A percentile compares a stretch with the other conserved stretches of the same genome.
phyloP scores from a whole-genome alignment of 2,113 vertebrate genomes.

The Zosterops borbonicus region DNA sequence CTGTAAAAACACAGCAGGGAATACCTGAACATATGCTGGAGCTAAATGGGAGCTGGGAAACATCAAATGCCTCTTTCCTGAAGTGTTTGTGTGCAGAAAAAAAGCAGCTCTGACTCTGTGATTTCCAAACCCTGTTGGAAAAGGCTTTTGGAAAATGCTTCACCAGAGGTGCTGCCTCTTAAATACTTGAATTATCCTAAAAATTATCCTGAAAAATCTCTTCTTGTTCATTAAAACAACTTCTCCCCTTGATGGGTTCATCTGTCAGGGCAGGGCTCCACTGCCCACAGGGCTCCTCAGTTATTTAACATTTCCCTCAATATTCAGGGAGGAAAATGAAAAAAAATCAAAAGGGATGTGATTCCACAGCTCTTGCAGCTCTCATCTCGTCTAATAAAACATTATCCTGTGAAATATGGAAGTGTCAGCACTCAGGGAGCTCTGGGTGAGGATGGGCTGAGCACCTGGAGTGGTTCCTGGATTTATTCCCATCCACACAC shows the following conservation, averaged over 20 bases:
- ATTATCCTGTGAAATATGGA: not conserved
- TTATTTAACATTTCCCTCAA: not conserved
- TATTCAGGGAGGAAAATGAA: not conserved
- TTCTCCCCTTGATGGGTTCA: not conserved
- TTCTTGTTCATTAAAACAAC: not conserved
- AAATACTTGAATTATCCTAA: not conserved
- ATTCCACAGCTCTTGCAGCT: not conserved
- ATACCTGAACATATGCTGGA: constrained; percentile 70
- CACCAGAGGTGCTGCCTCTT: not conserved
- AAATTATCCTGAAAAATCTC: not conserved
- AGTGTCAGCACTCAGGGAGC: not conserved
- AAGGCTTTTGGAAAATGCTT: not conserved
- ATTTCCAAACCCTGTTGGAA: not conserved
- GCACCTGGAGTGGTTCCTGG: not conserved
- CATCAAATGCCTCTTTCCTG: constrained; percentile 49
- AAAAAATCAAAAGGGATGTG: not conserved
- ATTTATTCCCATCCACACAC: not conserved
- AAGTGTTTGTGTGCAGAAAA: constrained; percentile 59
- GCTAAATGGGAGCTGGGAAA: constrained; percentile 49
- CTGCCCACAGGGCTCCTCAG: not conserved
- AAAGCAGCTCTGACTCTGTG: not conserved
- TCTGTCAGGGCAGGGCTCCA: not conserved
- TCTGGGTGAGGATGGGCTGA: not conserved
- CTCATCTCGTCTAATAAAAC: not conserved
- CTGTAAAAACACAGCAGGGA: constrained; percentile 67